Evolutionary conservation across 2,113 vertebrate species (phyloP).

Genomic region (Eurystomus gularis): DNA sequence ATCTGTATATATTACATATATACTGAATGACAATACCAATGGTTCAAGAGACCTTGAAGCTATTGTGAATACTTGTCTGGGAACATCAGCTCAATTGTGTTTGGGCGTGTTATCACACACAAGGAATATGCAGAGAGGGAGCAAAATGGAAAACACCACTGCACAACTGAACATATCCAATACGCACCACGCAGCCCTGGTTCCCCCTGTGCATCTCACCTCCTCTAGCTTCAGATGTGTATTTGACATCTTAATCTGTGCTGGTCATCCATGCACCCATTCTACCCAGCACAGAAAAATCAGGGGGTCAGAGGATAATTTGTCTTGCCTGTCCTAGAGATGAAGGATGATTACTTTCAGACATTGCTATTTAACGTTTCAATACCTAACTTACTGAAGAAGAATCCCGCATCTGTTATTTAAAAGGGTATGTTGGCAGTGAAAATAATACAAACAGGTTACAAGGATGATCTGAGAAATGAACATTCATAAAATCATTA

Average conservation of each 20-base stretch:
- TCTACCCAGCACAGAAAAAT: background rate
- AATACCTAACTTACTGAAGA: background rate
- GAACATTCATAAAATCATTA: background rate
- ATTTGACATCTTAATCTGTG: background rate
- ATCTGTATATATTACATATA: background rate
- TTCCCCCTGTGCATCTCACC: accelerated
- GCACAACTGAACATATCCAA: background rate
- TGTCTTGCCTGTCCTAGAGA: background rate
- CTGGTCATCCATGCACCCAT: background rate
- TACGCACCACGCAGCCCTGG: background rate
- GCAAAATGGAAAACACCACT: background rate
- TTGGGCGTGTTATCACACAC: background rate
- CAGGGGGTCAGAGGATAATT: background rate
- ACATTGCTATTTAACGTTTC: background rate
- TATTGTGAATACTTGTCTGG: background rate
- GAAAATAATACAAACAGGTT: background rate
- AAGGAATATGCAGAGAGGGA: background rate
- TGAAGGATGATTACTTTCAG: background rate
- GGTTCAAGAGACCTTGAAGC: background rate
- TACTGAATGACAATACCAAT: background rate
- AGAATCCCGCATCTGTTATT: background rate
- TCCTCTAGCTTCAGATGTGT: background rate
- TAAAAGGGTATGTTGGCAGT: background rate
- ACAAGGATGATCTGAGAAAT: background rate
- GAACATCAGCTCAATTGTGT: background rate